Percentiles rank a stretch among this genome's conserved stretches.
Conservation (phyloP, 2,797 vertebrate genomes). For the Crenichthys baileyi region DNA sequence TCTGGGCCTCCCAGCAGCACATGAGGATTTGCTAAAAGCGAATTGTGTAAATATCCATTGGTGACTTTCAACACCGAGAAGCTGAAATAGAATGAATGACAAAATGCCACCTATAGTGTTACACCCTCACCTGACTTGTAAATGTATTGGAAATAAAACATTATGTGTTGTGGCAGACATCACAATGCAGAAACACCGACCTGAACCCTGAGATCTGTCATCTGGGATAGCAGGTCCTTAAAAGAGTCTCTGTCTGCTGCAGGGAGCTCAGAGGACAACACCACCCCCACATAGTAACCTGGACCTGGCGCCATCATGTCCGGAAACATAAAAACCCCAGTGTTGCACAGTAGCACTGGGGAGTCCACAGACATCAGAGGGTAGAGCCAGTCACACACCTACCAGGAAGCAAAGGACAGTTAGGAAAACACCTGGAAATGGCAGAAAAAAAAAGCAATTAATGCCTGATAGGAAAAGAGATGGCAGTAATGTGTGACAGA, state of each 20-base stretch:
- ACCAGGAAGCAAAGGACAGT: slow-evolving; percentile 22
- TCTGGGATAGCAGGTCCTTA: slow-evolving; percentile 90
- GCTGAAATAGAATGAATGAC: neutral
- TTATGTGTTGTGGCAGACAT: slow-evolving; percentile 1
- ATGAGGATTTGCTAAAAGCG: slow-evolving; percentile 21
- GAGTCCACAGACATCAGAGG: slow-evolving; percentile 91
- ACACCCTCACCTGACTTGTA: neutral
- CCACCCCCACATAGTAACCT: slow-evolving; percentile 93
- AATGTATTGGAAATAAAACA: neutral
- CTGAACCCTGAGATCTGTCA: slow-evolving; percentile 95
- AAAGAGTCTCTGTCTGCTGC: slow-evolving; percentile 85
- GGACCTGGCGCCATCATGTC: slow-evolving; percentile 90
- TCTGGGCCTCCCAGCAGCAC: slow-evolving; percentile 4
- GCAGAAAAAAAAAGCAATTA: neutral
- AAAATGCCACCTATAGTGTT: neutral
- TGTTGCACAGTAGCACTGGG: slow-evolving; percentile 91
- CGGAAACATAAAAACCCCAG: slow-evolving; percentile 97
- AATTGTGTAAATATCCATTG: slow-evolving; percentile 11
- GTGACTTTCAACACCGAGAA: slow-evolving; percentile 8
- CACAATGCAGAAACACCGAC: slow-evolving; percentile 71
- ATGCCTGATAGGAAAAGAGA: neutral
- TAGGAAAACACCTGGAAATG: neutral
- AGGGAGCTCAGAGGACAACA: slow-evolving; percentile 91
- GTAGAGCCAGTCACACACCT: slow-evolving; percentile 98
- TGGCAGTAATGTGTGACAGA: neutral